A percentile compares a stretch with the other conserved stretches of the same genome.
Conservation (phyloP, 2,113 vertebrate genomes). For the Eubucco bourcierii region DNA sequence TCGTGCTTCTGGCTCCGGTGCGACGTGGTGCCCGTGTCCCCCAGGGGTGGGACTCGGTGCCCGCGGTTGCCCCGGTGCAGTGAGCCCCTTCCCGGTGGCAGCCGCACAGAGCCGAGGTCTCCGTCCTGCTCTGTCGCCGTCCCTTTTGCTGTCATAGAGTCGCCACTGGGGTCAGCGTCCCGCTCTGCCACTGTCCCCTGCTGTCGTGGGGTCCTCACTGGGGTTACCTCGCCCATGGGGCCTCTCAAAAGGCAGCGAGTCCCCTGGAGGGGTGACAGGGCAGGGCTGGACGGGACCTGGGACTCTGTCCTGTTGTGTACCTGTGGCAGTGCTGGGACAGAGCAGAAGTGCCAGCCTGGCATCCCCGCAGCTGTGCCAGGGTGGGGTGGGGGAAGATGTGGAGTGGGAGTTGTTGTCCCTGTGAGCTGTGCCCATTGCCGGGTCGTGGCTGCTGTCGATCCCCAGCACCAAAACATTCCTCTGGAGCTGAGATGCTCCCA, state of each 20-base stretch:
- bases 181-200: not conserved
- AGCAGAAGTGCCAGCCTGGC: not conserved
- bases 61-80: not conserved
- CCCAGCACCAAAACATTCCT: not conserved
- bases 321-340: accelerated
- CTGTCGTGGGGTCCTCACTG: not conserved
- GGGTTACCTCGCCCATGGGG: not conserved
- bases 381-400: not conserved
- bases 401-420: not conserved
- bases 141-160: not conserved
- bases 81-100: not conserved
- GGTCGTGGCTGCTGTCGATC: accelerated
- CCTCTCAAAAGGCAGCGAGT: not conserved
- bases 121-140: not conserved
- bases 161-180: not conserved
- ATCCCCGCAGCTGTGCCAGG: not conserved
- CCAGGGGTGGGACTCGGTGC: accelerated
- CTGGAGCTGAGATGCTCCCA: accelerated
- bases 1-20: not conserved
- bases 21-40: not conserved
- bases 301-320: not conserved
- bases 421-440: accelerated
- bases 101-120: not conserved
- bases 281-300: not conserved
- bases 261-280: not conserved